Percentiles rank a stretch among this genome's conserved stretches.
These are phyloP conservation scores for Podocnemis expansa DNA, from an alignment of 2,113 vertebrate species.

Conservation along the genomic window DNA sequence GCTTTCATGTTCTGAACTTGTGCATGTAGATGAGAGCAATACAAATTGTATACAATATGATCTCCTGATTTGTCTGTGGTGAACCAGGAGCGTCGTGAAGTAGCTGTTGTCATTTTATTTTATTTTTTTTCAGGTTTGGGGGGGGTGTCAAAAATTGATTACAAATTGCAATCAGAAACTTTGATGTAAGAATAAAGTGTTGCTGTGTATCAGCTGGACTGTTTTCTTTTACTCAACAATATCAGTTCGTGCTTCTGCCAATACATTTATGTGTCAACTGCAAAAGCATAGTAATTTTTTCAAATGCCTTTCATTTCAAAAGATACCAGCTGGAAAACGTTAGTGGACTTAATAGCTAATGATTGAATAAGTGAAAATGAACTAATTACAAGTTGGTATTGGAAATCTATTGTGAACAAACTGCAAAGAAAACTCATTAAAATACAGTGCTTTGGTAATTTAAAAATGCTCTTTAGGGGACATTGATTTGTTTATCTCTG, in stretches of 20 bases:
- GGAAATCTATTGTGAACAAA: slow-evolving; percentile 75
- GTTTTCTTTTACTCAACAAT: not conserved
- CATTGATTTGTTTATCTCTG: not conserved
- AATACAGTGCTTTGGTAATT: slow-evolving; percentile 21
- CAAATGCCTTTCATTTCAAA: slow-evolving; percentile 56
- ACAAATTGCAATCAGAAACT: not conserved
- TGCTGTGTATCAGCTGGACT: not conserved
- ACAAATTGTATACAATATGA: not conserved
- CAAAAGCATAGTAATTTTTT: not conserved
- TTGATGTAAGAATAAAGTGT: not conserved
- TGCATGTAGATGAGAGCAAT: not conserved
- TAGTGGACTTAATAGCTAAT: slow-evolving; percentile 27
- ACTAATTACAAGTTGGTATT: slow-evolving; percentile 78
- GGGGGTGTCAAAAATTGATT: not conserved
- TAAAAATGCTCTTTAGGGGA: not conserved
- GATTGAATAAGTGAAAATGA: slow-evolving; percentile 68
- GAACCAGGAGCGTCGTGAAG: not conserved
- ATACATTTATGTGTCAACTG: accelerated
- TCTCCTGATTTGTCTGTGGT: not conserved
- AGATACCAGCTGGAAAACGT: slow-evolving; percentile 59
- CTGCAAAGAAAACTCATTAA: slow-evolving; percentile 72
- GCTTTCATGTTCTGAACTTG: not conserved
- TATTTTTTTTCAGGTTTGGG: not conserved
- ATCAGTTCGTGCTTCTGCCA: accelerated
- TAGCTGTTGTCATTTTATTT: not conserved